Evolutionary conservation across 2,888 invertebrate species (phyloP), one percentile per base, ranked within the genome.

Genomic region (Microplitis deprimator): DNA sequence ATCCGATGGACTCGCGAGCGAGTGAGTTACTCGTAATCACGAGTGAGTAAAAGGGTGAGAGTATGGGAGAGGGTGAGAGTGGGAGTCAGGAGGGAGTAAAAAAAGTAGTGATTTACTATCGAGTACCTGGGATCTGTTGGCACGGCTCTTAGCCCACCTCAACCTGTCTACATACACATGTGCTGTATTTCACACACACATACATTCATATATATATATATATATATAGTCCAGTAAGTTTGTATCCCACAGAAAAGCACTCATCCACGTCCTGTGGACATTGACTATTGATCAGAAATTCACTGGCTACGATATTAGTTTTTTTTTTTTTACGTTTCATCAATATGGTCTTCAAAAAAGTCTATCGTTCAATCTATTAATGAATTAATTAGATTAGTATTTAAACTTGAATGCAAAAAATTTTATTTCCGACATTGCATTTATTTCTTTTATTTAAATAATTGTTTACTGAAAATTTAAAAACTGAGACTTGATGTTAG

Each of bases 221-320:
- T 29, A 29, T 29, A 29, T 29, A 29, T 29, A 29, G 29, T 29
- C 29, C 29, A 59, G 74, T 71, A 73, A 74, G 75, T 79, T 78
- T 76, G 77, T 77, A 78, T 77, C 67, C 77, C 74, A 68, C 79
- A 59, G 71, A 75, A 77, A 78, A 79, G 79, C 76, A 79, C 79
- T 80, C 80, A 73, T 74, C 79, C 75, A 75, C 77, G 79, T 81
- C 82, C 80, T 80, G 79, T 81, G 80, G 81, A 77, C 81, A 82
- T 82, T 82, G 82, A 79, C 82, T 82, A 83, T 83, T 82, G 83
- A 82, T 81, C 82, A 81, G 79, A 80, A 82, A 80, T 79, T 80
- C 79, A 78, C 77, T 74, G 69, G 71, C 50, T 50, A 50, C 50
- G 38, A 29, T n/a, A 13, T 13, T n/a, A 16, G n/a, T 38, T 29